A percentile compares a stretch with the other conserved stretches of the same genome.
phyloP scores from a whole-genome alignment of 1,140 invertebrate genomes.

The Drosophila arizonae region DNA sequence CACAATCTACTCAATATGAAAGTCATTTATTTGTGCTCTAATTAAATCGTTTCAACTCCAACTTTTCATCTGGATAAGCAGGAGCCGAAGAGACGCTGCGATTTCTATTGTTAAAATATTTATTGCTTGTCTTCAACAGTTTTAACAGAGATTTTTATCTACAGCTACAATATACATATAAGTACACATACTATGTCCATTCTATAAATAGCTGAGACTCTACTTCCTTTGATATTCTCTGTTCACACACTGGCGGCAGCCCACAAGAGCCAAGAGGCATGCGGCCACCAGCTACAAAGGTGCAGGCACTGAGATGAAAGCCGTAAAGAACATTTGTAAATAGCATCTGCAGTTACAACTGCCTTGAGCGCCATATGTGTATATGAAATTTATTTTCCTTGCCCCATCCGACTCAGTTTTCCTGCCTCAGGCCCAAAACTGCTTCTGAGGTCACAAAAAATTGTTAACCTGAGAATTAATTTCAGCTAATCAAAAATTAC shows the following conservation, averaged over 20 bases:
- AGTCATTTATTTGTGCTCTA: no score
- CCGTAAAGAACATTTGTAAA: neutral
- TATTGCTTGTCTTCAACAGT: no score
- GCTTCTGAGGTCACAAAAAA: neutral
- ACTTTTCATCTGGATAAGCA: no score
- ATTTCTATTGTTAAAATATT: no score
- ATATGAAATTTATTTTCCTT: neutral
- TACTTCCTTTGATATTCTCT: neutral
- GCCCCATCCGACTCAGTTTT: neutral
- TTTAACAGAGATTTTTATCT: no score
- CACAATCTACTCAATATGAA: no score
- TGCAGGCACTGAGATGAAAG: neutral
- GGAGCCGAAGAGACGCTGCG: no score
- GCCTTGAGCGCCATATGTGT: neutral
- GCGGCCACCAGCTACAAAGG: neutral
- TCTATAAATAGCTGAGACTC: neutral
- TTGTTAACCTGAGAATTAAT: neutral
- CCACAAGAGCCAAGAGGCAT: slow-evolving; percentile 4
- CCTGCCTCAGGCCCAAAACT: neutral
- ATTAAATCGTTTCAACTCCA: no score
- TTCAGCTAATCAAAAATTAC: no score
- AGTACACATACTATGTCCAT: neutral
- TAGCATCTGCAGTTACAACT: neutral
- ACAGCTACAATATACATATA: neutral
- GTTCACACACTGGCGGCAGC: neutral